Evolutionary conservation across 1,140 invertebrate species (phyloP).

Genomic region (Anastrepha ludens): DNA sequence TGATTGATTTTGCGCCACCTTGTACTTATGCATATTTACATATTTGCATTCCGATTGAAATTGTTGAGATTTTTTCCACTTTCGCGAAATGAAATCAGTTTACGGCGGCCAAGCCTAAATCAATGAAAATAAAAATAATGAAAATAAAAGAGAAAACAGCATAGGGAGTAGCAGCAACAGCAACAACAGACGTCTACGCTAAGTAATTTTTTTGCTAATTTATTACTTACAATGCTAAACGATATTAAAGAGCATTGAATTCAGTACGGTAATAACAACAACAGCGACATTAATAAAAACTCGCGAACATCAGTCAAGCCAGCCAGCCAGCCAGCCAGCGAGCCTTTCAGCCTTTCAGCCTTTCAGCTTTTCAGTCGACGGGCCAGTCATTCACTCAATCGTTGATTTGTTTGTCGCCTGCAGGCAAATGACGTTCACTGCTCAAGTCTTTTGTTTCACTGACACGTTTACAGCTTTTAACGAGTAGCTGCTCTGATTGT

Average conservation of each 20-base stretch:
- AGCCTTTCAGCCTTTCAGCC: background rate
- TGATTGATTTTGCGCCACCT: too few species aligned
- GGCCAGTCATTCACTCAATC: constrained; percentile 4
- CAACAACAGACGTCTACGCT: background rate
- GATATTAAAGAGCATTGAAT: background rate
- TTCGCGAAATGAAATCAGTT: constrained; percentile 47
- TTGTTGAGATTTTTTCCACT: background rate
- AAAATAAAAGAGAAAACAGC: background rate
- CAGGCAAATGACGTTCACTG: constrained; percentile 36
- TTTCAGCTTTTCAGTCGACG: background rate
- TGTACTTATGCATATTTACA: background rate
- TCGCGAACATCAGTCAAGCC: constrained; percentile 39
- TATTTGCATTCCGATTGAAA: background rate
- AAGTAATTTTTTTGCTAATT: constrained; percentile 32
- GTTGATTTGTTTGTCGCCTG: constrained; percentile 43
- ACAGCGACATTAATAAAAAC: constrained; percentile 21
- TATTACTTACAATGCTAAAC: constrained; percentile 46
- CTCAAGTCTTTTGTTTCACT: constrained; percentile 49
- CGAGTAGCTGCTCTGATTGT: constrained; percentile 49
- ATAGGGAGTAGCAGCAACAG: background rate
- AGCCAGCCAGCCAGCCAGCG: background rate
- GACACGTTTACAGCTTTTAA: constrained; percentile 30
- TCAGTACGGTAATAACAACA: background rate
- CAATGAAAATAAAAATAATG: constrained; percentile 19
- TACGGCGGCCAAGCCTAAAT: constrained; percentile 37